Percentiles rank a stretch among this genome's conserved stretches.
phyloP scores from a whole-genome alignment of 2,888 invertebrate genomes.

The Ditylenchus weischeri region DNA sequence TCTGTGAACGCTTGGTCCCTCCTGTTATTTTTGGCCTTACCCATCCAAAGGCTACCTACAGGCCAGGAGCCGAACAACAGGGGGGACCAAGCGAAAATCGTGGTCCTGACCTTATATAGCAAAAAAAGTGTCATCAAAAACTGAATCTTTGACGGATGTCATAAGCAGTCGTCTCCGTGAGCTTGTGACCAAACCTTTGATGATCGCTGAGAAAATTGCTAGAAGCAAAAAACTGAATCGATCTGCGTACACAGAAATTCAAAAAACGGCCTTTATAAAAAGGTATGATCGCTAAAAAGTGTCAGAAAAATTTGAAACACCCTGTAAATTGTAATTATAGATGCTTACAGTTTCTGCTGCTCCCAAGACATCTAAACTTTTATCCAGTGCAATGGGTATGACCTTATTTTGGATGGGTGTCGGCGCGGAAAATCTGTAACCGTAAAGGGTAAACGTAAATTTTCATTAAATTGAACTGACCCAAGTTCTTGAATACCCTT shows the following conservation, averaged over 20 bases:
- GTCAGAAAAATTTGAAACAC: no score
- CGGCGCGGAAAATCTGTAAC: conserved; percentile 65
- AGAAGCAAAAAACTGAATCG: neutral
- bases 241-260: no score
- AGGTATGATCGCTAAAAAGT: no score
- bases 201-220: conserved; percentile 3
- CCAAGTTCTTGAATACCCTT: neutral
- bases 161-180: conserved; percentile 24
- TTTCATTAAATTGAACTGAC: neutral
- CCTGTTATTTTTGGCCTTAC: no score
- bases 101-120: no score
- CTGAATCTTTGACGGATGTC: neutral
- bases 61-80: no score
- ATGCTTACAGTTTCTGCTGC: conserved; percentile 81
- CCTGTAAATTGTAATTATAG: conserved; percentile 6
- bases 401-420: conserved; percentile 80
- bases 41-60: no score
- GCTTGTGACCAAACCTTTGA: conserved; percentile 15
- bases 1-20: no score
- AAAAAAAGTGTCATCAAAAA: no score
- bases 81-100: no score
- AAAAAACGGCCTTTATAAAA: no score
- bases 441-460: no score
- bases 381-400: conserved; percentile 79
- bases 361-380: conserved; percentile 86